phyloP scores from a whole-genome alignment of 1,140 invertebrate genomes.

The Tribolium castaneum region DNA sequence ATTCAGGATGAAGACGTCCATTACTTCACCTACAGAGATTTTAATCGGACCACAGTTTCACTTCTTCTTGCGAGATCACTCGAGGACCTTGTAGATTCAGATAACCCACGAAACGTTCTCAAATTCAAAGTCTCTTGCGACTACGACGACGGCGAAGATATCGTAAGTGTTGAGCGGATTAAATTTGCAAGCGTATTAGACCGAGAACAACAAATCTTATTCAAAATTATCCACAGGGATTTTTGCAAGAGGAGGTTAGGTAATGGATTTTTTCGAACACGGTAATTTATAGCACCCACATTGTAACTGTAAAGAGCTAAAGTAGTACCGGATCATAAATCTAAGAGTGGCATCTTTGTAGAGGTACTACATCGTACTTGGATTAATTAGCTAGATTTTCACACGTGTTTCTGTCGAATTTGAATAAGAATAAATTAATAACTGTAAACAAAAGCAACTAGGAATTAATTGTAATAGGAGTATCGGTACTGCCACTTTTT shows the following conservation, averaged over 20 bases:
- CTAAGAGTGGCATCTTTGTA: not conserved
- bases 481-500: too few species aligned
- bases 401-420: not conserved
- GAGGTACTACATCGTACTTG: not conserved
- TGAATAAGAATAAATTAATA: not conserved
- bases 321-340: not conserved
- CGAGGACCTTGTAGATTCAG: conserved; percentile 82
- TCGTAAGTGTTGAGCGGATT: conserved; percentile 64
- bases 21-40: conserved; percentile 76
- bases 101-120: conserved; percentile 82
- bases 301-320: not conserved
- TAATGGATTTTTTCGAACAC: too few species aligned
- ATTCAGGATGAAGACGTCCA: conserved; percentile 55
- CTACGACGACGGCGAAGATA: conserved; percentile 70
- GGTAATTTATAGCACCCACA: not conserved
- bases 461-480: not conserved
- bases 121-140: conserved; percentile 81
- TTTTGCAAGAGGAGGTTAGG: not conserved
- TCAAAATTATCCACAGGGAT: not conserved
- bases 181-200: not conserved
- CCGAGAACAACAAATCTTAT: not conserved
- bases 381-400: not conserved
- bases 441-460: not conserved
- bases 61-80: conserved; percentile 78
- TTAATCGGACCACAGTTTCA: conserved; percentile 80